Evolutionary conservation across 37 sponge, comb jelly and placozoan genomes (phyloP), one percentile per base, ranked within the genome.

Genomic region (Oscarella lobularis): DNA sequence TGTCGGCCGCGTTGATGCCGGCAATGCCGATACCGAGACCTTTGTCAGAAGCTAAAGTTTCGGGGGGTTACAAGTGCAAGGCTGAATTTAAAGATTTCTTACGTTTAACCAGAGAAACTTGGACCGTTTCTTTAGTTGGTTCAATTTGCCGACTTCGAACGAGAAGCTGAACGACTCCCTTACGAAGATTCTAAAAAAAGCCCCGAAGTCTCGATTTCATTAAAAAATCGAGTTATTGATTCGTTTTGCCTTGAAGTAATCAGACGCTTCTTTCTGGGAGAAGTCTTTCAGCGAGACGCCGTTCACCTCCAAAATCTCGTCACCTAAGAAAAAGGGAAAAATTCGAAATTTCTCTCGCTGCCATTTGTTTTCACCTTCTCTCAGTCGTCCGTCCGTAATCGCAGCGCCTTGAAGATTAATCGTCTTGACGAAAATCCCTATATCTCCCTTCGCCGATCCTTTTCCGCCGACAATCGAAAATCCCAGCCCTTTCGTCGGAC

Each of bases 301-400:
- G 65, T 91, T 82, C 65, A 87, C 85, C 73, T 79, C 82, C 35
- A 91, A 55, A 0, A 91, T 31, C 74, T 91, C 88, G 80, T 91
- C 88, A 27, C 88, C 85, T 30, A 54, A 67, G 27, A 78, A 76
- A n/a, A 87, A 70, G 2, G 78, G 77, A 5, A 30, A 34, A 29
- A 35, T 5, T 29, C 6, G 4, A 68, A 14, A 34, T 4, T 14
- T 29, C 71, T 34, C 31, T 29, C 71, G 33, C 31, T 34, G 5
- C 29, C 31, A 30, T 68, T 35, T 14, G 31, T 5, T 68, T 68
- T 68, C 71, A 68, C 71, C 71, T 14, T n/a, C 71, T 68, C 6
- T 4, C n/a, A 68, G 71, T n/a, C 71, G 6, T 4, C 71, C 71
- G 29, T 68, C 71, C 6, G 6, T 14, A n/a, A 14, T 5, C 71